Percentiles rank a stretch among this genome's conserved stretches.
phyloP scores from a whole-genome alignment of 1,140 invertebrate species.

The Portunus trituberculatus region DNA sequence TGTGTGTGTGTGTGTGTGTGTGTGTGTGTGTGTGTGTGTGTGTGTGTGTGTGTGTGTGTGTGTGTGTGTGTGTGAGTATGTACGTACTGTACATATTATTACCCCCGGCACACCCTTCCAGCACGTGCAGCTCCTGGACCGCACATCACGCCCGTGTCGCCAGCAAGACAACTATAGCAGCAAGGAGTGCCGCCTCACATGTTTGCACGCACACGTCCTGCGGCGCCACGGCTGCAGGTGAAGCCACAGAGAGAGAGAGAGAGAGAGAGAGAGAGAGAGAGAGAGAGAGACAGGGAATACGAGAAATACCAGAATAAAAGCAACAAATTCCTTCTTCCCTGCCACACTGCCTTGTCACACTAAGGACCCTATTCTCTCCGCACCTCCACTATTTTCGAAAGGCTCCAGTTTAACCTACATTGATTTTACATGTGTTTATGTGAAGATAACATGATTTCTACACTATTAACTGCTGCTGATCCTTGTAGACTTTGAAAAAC shows the following conservation, averaged over 20 bases:
- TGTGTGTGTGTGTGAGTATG: background rate
- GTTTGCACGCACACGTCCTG: background rate
- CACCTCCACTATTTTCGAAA: too few relatives aligned
- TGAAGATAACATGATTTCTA: too few relatives aligned
- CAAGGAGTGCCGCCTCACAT: background rate
- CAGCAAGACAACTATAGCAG: background rate
- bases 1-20: background rate
- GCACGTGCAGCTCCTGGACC: background rate
- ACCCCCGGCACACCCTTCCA: background rate
- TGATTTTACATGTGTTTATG: too few relatives aligned
- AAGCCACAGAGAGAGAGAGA: background rate
- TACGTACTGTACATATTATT: background rate
- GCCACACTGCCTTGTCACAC: background rate
- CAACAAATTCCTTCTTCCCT: background rate
- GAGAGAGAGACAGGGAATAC: background rate
- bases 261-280: background rate
- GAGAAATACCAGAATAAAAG: background rate
- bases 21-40: background rate
- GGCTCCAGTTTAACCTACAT: too few relatives aligned
- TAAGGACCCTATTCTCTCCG: background rate
- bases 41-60: background rate
- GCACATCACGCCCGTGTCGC: background rate
- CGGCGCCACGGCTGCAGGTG: conserved; percentile 28
- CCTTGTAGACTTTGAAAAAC: too few relatives aligned
- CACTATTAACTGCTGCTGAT: too few relatives aligned